These are phyloP conservation scores for Acanthis flammea DNA, from an alignment of 2,797 vertebrate genomes.

Conservation along the genomic window DNA sequence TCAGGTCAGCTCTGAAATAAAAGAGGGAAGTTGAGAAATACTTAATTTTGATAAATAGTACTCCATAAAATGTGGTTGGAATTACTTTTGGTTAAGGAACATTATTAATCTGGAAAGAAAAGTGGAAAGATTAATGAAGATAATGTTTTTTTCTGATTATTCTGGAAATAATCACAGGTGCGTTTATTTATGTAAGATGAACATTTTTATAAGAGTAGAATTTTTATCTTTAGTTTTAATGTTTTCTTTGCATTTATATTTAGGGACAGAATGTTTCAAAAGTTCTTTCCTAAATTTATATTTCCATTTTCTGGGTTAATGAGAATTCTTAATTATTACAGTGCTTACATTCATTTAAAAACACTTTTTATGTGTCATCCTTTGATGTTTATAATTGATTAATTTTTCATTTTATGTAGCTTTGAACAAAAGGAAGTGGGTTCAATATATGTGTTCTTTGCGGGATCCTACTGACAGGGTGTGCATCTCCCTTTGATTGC, in stretches of 20 bases:
- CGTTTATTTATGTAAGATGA: neutral
- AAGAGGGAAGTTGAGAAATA: neutral
- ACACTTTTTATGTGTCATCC: conserved; percentile 10
- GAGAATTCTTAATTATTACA: conserved; percentile 26
- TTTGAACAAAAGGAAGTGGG: conserved; percentile 51
- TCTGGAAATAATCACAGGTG: neutral
- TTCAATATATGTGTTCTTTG: conserved; percentile 10
- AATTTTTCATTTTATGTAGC: conserved; percentile 51
- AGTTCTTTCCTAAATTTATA: neutral
- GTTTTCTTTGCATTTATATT: neutral
- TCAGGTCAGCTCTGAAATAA: neutral
- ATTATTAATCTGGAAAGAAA: neutral
- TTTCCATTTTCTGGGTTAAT: conserved; percentile 20
- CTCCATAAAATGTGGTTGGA: neutral
- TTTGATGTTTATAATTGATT: conserved; percentile 64
- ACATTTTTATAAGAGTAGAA: neutral
- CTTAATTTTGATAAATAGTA: neutral
- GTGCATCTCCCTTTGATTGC: neutral
- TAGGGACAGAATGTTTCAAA: neutral
- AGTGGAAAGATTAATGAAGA: neutral
- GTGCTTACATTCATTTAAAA: conserved; percentile 19
- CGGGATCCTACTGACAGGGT: neutral
- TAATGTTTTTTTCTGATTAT: neutral
- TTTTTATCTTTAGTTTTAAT: neutral
- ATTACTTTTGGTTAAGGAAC: conserved; percentile 1